Conservation (phyloP, 1,140 invertebrate species). For the Caerostris extrusa region DNA sequence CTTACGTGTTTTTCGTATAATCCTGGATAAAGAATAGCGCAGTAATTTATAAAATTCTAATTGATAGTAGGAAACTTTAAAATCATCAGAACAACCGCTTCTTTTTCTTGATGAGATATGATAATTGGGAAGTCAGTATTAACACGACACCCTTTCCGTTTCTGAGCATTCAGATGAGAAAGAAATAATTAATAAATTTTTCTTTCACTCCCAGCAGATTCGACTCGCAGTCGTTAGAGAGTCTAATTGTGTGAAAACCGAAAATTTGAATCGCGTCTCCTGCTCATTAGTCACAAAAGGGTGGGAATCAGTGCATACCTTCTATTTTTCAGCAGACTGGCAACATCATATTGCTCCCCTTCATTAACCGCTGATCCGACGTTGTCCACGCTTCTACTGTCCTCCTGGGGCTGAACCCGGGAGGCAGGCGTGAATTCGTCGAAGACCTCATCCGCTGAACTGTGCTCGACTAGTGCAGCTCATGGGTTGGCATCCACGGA, state of each 20-base stretch:
- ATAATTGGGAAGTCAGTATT: conserved; percentile 58
- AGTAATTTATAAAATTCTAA: conserved; percentile 45
- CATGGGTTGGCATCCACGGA: conserved; percentile 62
- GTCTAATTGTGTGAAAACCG: conserved; percentile 64
- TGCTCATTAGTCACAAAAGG: conserved; percentile 50
- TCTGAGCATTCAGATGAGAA: conserved; percentile 54
- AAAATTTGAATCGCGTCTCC: background rate
- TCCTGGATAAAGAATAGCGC: background rate
- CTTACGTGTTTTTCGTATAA: background rate
- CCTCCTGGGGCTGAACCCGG: conserved; percentile 42
- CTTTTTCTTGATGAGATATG: conserved; percentile 13
- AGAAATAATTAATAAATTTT: conserved; percentile 71
- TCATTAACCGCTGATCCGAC: conserved; percentile 36
- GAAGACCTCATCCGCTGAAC: conserved; percentile 72
- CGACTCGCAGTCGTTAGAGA: conserved; percentile 43
- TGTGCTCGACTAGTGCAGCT: conserved; percentile 69
- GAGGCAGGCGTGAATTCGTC: conserved; percentile 61
- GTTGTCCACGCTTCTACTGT: conserved; percentile 12
- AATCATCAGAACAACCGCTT: background rate
- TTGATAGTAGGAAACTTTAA: conserved; percentile 58
- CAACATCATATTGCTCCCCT: conserved; percentile 81
- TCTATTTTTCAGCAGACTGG: conserved; percentile 84
- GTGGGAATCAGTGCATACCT: conserved; percentile 70
- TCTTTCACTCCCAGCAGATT: conserved; percentile 30
- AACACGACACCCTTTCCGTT: conserved; percentile 53